phyloP scores from a whole-genome alignment of 1,140 invertebrate species.

The Potamilus streckersoni region DNA sequence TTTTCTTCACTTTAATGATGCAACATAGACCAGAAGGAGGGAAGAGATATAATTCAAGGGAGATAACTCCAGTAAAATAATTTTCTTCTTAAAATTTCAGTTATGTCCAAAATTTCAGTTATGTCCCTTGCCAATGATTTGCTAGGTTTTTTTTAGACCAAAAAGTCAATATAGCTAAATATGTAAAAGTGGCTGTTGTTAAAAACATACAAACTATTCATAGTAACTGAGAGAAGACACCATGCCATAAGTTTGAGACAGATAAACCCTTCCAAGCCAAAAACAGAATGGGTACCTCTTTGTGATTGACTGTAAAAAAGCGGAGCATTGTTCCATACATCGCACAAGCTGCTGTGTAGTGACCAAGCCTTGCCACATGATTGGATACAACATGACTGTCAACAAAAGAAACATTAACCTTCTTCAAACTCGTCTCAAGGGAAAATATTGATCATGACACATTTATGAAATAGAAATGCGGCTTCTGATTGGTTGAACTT shows the following conservation, averaged over 20 bases:
- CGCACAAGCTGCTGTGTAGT: slow-evolving; percentile 75
- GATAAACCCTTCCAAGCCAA: too few relatives aligned
- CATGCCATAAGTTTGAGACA: too few relatives aligned
- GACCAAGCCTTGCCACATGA: slow-evolving; percentile 77
- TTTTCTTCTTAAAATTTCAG: not conserved
- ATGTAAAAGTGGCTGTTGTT: not conserved
- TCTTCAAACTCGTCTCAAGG: too few relatives aligned
- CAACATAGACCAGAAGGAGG: too few relatives aligned
- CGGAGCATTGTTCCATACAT: slow-evolving; percentile 80
- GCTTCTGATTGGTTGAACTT: too few relatives aligned
- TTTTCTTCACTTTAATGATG: too few relatives aligned
- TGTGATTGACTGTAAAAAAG: slow-evolving; percentile 88
- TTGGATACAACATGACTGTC: slow-evolving; percentile 81
- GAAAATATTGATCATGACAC: too few relatives aligned
- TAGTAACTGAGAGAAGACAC: too few relatives aligned
- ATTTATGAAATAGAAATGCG: too few relatives aligned
- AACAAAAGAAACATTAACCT: slow-evolving; percentile 9
- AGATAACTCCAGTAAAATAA: not conserved
- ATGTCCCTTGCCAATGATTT: not conserved
- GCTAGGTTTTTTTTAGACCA: not conserved
- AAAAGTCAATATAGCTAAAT: not conserved
- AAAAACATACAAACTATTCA: not conserved
- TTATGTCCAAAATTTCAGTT: not conserved
- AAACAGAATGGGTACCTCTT: slow-evolving; percentile 77
- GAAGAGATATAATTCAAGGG: not conserved